A percentile compares a stretch with the other conserved stretches of the same genome.
phyloP scores from a whole-genome alignment of 2,888 invertebrate species.

The Caenorhabditis becei region DNA sequence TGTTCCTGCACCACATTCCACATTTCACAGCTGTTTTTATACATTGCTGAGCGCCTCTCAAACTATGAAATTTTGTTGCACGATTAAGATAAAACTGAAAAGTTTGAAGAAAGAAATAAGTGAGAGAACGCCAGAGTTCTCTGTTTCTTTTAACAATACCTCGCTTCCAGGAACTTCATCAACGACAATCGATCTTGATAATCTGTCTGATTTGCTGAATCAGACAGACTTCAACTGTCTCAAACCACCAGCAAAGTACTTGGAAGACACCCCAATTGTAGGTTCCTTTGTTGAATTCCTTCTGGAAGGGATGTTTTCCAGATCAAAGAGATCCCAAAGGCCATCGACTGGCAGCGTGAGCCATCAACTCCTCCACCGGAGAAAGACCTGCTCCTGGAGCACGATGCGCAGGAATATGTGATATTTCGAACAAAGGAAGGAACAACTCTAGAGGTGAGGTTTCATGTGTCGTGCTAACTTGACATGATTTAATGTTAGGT shows the following conservation, averaged over 20 bases:
- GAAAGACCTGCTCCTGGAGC: conserved; percentile 61
- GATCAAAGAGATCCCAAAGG: conserved; percentile 48
- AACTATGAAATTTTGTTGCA: conserved; percentile 45
- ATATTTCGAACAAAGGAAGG: conserved; percentile 73
- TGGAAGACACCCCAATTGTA: conserved; percentile 55
- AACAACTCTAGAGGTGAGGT: conserved; percentile 66
- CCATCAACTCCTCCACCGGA: conserved; percentile 21
- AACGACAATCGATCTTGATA: conserved; percentile 62
- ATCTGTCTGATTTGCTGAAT: conserved; percentile 60
- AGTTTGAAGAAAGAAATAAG: conserved; percentile 12
- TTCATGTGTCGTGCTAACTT: too few species aligned
- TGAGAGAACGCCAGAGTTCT: not conserved
- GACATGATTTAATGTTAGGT: conserved; percentile 86
- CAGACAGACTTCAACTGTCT: conserved; percentile 61
- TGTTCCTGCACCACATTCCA: not conserved
- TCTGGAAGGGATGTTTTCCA: conserved; percentile 9
- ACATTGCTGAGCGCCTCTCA: too few species aligned
- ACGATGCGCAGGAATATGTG: conserved; percentile 76
- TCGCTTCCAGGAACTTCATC: conserved; percentile 53
- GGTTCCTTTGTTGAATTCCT: not conserved
- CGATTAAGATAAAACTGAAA: conserved; percentile 22
- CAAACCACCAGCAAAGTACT: conserved; percentile 44
- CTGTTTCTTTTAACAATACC: not conserved
- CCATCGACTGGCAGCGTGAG: conserved; percentile 63
- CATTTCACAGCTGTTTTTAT: not conserved